Evolutionary conservation across 2,797 vertebrate genomes (phyloP).

Genomic region (Dendrocincla tyrannina): DNA sequence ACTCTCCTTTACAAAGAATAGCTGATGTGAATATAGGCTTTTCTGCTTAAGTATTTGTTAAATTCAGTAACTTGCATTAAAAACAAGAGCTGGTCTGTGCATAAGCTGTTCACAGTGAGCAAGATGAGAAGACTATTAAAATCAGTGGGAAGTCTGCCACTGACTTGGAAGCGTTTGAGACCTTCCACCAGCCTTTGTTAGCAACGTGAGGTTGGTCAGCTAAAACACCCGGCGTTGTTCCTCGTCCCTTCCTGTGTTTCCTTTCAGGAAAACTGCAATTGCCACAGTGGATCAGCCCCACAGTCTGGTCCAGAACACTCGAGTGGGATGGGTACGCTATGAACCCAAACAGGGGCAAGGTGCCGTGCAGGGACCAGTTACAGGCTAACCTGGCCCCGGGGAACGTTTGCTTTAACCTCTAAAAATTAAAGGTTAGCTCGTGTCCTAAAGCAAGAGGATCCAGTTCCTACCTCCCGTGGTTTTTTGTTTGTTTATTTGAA

Average conservation of each 20-base stretch:
- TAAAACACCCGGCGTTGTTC: rapidly evolving
- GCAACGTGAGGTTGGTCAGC: background rate
- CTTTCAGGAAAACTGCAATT: background rate
- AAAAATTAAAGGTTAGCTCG: constrained; percentile 2
- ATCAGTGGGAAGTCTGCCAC: background rate
- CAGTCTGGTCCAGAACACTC: background rate
- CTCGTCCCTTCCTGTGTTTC: rapidly evolving
- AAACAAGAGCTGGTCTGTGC: background rate
- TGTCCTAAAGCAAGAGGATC: constrained; percentile 11
- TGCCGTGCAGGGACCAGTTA: background rate
- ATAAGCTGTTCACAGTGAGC: background rate
- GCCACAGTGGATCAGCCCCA: background rate
- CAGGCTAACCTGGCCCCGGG: background rate
- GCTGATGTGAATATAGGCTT: background rate
- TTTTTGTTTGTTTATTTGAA: constrained; percentile 20
- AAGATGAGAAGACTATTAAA: background rate
- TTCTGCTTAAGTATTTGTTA: background rate
- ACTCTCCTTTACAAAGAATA: background rate
- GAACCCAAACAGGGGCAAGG: background rate
- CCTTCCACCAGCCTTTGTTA: background rate
- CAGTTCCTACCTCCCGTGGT: background rate
- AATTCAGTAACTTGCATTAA: background rate
- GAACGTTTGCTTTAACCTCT: background rate
- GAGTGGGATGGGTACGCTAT: background rate
- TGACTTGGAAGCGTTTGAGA: background rate